A percentile compares a stretch with the other conserved stretches of the same genome.
Evolutionary conservation across 2,797 vertebrate genomes (phyloP).

Genomic region (Gambelia wislizenii): DNA sequence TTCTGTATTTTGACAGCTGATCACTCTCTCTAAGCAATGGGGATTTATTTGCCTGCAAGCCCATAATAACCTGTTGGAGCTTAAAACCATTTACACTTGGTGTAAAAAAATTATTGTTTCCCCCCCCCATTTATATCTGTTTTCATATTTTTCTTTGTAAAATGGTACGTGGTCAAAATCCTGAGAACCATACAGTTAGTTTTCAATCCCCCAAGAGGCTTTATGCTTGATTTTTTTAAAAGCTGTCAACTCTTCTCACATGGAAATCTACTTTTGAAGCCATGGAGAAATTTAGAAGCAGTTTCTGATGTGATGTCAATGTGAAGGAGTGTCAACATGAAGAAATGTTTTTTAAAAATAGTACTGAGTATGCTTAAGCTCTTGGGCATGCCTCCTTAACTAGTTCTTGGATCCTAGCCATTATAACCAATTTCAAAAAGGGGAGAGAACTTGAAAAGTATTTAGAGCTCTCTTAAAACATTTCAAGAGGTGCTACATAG

Average conservation of each 20-base stretch:
- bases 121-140: too few species aligned
- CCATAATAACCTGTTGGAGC: too few species aligned
- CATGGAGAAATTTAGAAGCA: neutral
- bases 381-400: neutral
- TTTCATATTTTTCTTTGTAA: too few species aligned
- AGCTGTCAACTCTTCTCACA: neutral
- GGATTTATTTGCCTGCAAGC: too few species aligned
- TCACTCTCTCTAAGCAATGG: too few species aligned
- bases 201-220: neutral
- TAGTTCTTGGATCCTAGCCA: neutral
- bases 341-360: neutral
- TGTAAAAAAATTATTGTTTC: too few species aligned
- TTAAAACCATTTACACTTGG: too few species aligned
- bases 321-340: neutral
- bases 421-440: neutral
- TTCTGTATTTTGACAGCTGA: too few species aligned
- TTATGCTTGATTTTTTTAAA: neutral
- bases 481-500: neutral
- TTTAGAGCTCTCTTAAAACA: neutral
- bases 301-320: neutral
- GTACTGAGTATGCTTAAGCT: neutral
- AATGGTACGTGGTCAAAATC: too few species aligned
- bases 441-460: neutral
- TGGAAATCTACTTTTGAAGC: neutral
- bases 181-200: neutral